Conservation (phyloP, 64 coral and sea anemone genomes). For the Montipora capricornis region DNA sequence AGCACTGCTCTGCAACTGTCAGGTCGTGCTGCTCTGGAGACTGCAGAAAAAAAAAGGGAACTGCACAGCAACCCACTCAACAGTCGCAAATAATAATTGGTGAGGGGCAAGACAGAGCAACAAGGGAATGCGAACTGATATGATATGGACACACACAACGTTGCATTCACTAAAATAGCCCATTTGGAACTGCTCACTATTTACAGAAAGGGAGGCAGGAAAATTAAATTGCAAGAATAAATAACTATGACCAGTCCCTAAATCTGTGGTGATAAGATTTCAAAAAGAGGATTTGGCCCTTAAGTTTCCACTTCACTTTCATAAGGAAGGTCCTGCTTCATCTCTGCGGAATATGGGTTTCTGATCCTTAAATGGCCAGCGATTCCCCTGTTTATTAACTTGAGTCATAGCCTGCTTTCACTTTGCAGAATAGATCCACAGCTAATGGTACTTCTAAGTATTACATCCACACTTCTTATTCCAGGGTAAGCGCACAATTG, state of each 20-base stretch:
- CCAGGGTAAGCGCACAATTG: slow-evolving; percentile 19
- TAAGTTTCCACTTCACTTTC: slow-evolving; percentile 10
- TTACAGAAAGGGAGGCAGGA: slow-evolving; percentile 3
- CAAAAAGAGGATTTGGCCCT: neutral
- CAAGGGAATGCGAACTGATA: slow-evolving; percentile 44
- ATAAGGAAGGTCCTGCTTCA: slow-evolving; percentile 32
- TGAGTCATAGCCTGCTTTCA: slow-evolving; percentile 2
- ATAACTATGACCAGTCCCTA: neutral
- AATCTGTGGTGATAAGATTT: slow-evolving; percentile 6
- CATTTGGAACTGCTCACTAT: neutral
- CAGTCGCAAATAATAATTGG: slow-evolving; percentile 38
- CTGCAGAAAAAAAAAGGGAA: slow-evolving; percentile 12
- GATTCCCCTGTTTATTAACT: slow-evolving; percentile 4
- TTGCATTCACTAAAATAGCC: neutral
- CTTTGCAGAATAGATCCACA: slow-evolving; percentile 45
- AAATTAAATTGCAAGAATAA: slow-evolving; percentile 3
- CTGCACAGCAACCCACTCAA: neutral
- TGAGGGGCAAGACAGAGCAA: slow-evolving; percentile 53
- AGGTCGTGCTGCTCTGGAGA: slow-evolving; percentile 42
- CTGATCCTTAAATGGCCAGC: neutral
- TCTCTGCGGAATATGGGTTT: slow-evolving; percentile 13
- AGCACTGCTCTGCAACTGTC: neutral
- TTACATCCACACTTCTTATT: slow-evolving; percentile 34
- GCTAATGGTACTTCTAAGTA: slow-evolving; percentile 57
- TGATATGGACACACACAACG: neutral